Evolutionary conservation across 2,888 invertebrate species (phyloP).

Genomic region (Sicus ferrugineus): DNA sequence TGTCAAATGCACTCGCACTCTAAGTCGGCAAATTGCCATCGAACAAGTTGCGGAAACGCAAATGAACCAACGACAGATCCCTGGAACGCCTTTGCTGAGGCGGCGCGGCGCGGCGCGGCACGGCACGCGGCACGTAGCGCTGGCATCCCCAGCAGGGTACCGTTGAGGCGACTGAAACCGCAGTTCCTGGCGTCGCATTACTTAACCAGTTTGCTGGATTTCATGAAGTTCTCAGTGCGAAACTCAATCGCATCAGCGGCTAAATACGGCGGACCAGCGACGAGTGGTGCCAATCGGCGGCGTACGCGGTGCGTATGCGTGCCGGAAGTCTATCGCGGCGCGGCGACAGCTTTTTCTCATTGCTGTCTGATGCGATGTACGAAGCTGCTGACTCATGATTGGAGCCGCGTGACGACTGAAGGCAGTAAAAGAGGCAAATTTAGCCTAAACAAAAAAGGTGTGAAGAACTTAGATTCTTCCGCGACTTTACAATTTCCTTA

Average conservation of each 20-base stretch:
- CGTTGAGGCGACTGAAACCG: conserved; percentile 2
- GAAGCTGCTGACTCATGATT: not conserved
- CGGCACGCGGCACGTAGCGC: too few species aligned
- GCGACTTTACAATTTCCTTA: too few species aligned
- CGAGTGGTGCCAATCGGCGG: not conserved
- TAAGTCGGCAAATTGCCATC: conserved; percentile 21
- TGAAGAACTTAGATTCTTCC: too few species aligned
- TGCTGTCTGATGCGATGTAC: not conserved
- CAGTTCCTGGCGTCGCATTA: not conserved
- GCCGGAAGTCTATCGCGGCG: conserved; percentile 6
- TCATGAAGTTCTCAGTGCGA: not conserved
- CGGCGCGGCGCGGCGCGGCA: not conserved
- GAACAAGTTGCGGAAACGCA: conserved; percentile 26
- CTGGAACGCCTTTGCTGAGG: not conserved
- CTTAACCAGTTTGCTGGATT: conserved; percentile 1
- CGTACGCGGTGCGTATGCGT: not conserved
- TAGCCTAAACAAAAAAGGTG: too few species aligned
- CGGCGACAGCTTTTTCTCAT: not conserved
- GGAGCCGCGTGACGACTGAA: not conserved
- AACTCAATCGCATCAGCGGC: conserved; percentile 13
- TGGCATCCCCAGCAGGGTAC: not conserved
- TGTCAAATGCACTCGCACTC: conserved; percentile 9
- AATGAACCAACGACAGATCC: not conserved
- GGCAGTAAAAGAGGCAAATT: too few species aligned
- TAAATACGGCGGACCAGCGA: conserved; percentile 11